These are phyloP conservation scores for Peromyscus aztecus DNA, from an alignment of 2,797 vertebrate species.

Conservation along the genomic window DNA sequence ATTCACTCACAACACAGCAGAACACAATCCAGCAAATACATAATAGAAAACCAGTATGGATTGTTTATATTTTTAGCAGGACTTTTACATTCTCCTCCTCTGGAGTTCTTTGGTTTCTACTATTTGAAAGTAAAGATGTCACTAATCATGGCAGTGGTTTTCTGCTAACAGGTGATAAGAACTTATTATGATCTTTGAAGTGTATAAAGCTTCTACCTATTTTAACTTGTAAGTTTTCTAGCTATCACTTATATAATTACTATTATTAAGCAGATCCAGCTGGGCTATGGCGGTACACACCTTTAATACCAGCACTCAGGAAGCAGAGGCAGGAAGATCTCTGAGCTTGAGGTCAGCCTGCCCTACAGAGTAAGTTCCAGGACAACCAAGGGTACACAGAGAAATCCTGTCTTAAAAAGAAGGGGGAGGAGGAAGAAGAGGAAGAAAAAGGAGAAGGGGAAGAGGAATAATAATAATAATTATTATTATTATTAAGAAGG, in stretches of 20 bases:
- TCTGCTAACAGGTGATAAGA: neutral
- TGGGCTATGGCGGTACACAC: too few species aligned
- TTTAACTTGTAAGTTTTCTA: neutral
- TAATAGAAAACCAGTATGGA: neutral
- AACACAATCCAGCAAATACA: neutral
- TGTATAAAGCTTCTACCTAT: neutral
- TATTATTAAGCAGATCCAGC: slow-evolving; percentile 21
- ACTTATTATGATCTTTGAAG: neutral
- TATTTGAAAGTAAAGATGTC: slow-evolving; percentile 11
- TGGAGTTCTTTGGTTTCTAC: neutral
- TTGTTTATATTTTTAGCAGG: neutral
- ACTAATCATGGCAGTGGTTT: neutral
- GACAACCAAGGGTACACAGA: too few species aligned
- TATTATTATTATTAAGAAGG: too few species aligned
- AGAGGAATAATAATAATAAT: too few species aligned
- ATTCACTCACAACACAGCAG: neutral
- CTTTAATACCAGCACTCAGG: too few species aligned
- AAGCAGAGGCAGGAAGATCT: too few species aligned
- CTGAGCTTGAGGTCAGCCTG: too few species aligned
- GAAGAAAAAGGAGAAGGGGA: too few species aligned
- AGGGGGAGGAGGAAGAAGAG: too few species aligned
- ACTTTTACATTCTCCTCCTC: neutral
- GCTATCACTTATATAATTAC: neutral
- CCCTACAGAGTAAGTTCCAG: too few species aligned
- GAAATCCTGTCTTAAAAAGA: too few species aligned